Evolutionary conservation across 2,113 vertebrate species (phyloP), one percentile per base, ranked within the genome.

Genomic region (Bungarus multicinctus): DNA sequence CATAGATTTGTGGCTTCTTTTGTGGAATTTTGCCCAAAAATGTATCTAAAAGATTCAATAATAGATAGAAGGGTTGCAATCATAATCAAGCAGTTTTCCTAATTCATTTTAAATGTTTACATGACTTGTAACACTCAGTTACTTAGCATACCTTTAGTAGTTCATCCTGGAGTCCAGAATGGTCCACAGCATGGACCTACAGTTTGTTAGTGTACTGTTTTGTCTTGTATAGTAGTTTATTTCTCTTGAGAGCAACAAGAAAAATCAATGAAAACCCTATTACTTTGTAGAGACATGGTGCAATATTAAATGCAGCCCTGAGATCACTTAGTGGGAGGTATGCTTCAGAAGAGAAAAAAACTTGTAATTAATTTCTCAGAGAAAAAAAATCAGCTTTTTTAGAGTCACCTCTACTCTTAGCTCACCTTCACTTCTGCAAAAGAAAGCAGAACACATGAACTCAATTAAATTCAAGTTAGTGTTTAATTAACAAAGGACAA

Each of bases 401-500:
- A 0, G 9, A 91, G 89, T 69, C 14, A 69, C 10, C 60, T n/a
- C 30, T n/a, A 69, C 1, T 69, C 30, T 87, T 57, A 91, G 60
- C 88, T 94, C 92, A 43, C 92, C 88, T 0, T 95, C 93, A 94
- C 92, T 95, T 97, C 93, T 95, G 88, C 96, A 92, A 94, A 94
- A 90, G 95, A 95, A 93, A 95, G 91, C 95, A 96, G 92, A 89
- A 91, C 93, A 91, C 93, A 86, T 94, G 39, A 96, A 92, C 89
- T 96, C 14, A 96, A 96, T 97, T 69, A 69, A 69, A 95, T 74
- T 95, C 85, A 95, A 93, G 92, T 93, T 94, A 93, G 52, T 94
- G 94, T 94, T 96, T 97, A 97, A 97, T 97, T 97, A 96, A 96
- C 95, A 92, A 96, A 92, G 93, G 95, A 94, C 93, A 97, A 96